Evolutionary conservation across 1,140 invertebrate genomes (phyloP).

Genomic region (Mylabris phalerata): DNA sequence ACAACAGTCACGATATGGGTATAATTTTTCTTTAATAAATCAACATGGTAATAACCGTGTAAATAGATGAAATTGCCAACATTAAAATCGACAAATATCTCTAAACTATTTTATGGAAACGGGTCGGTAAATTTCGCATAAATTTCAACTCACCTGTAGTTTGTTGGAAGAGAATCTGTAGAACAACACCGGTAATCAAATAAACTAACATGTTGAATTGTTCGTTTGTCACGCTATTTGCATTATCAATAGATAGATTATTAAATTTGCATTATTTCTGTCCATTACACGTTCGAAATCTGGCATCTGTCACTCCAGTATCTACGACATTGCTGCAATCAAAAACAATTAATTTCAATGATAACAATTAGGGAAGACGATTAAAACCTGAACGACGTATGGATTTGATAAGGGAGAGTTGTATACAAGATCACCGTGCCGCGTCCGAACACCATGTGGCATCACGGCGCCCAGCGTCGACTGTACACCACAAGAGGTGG

Average conservation of each 20-base stretch:
- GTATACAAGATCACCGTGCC: slow-evolving; percentile 1
- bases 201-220: slow-evolving; percentile 13
- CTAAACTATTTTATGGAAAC: too few relatives aligned
- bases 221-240: slow-evolving; percentile 11
- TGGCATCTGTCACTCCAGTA: slow-evolving; percentile 3
- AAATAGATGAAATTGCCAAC: too few relatives aligned
- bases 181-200: slow-evolving; percentile 10
- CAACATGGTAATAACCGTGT: too few relatives aligned
- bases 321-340: too few relatives aligned
- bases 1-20: too few relatives aligned
- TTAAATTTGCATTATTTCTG: background rate
- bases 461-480: slow-evolving; percentile 10
- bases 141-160: slow-evolving; percentile 11
- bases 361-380: too few relatives aligned
- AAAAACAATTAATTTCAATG: too few relatives aligned
- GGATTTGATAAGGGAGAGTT: too few relatives aligned
- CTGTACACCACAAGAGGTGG: slow-evolving; percentile 22
- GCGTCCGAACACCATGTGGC: slow-evolving; percentile 30
- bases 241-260: slow-evolving; percentile 7
- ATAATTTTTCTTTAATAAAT: too few relatives aligned
- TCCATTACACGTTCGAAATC: slow-evolving; percentile 9
- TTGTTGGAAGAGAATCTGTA: slow-evolving; percentile 15
- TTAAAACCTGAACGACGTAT: too few relatives aligned
- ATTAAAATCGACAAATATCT: too few relatives aligned
- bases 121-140: too few relatives aligned